phyloP scores from a whole-genome alignment of 2,113 vertebrate genomes.

The Apeltes quadracus region DNA sequence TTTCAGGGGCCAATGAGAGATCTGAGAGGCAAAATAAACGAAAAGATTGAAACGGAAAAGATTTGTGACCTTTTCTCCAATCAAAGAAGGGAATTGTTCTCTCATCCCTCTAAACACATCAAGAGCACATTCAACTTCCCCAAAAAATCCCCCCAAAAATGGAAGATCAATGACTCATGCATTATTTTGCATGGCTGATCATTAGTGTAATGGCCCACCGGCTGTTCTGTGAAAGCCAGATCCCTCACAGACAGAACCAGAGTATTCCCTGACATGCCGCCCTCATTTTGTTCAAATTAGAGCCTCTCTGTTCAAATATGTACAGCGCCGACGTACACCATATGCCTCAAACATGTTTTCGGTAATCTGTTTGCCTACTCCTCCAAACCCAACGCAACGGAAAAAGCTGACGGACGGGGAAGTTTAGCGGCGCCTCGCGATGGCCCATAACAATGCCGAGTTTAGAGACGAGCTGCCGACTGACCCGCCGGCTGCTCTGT shows the following conservation, averaged over 20 bases:
- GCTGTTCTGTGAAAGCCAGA: slow-evolving; percentile 71
- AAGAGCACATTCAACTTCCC: slow-evolving; percentile 33
- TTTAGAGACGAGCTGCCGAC: slow-evolving; percentile 52
- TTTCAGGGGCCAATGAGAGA: slow-evolving; percentile 4
- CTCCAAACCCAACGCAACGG: not conserved
- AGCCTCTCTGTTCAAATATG: slow-evolving; percentile 60
- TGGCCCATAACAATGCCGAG: slow-evolving; percentile 21
- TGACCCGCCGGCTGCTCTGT: slow-evolving; percentile 45
- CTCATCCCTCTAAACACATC: slow-evolving; percentile 22
- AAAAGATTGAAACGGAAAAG: no score
- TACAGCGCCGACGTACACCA: slow-evolving; percentile 21
- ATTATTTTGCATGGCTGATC: slow-evolving; percentile 77
- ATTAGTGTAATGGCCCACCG: slow-evolving; percentile 76
- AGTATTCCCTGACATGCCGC: slow-evolving; percentile 45
- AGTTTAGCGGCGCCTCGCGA: slow-evolving; percentile 19
- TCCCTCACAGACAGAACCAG: slow-evolving; percentile 55
- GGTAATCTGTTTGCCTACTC: slow-evolving; percentile 41
- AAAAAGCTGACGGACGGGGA: no score
- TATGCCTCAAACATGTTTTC: slow-evolving; percentile 33
- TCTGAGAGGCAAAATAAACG: slow-evolving; percentile 27
- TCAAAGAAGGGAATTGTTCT: not conserved
- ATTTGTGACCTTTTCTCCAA: not conserved
- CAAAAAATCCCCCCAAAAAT: slow-evolving; percentile 29
- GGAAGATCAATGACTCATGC: slow-evolving; percentile 72
- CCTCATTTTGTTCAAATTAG: slow-evolving; percentile 65